Conservation (phyloP, 2,888 invertebrate genomes). For the Troglohyphantes excavatus region DNA sequence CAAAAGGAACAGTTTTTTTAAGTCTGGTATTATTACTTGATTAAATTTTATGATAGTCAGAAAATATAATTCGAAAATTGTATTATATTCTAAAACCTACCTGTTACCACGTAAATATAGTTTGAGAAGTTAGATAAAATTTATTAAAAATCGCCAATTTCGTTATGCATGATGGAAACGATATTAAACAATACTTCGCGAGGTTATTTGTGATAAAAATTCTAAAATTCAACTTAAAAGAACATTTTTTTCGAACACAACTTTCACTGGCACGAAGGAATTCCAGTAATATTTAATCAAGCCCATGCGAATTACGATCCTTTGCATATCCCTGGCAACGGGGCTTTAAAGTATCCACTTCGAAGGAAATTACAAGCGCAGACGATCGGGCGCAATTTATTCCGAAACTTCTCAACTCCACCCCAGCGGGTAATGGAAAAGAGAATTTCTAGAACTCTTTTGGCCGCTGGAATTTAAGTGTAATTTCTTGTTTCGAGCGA, state of each 20-base stretch:
- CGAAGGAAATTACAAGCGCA: slow-evolving; percentile 64
- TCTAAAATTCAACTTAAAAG: slow-evolving; percentile 45
- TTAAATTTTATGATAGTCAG: not conserved
- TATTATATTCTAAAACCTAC: not conserved
- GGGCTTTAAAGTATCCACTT: slow-evolving; percentile 74
- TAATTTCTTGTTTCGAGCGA: slow-evolving; percentile 77
- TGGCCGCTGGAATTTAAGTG: slow-evolving; percentile 76
- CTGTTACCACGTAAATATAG: not conserved
- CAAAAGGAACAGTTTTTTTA: too few species aligned
- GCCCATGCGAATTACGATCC: slow-evolving; percentile 65
- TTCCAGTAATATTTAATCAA: slow-evolving; percentile 74
- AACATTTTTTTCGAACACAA: slow-evolving; percentile 16
- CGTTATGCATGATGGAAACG: not conserved
- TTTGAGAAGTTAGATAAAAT: not conserved
- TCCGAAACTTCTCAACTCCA: slow-evolving; percentile 74
- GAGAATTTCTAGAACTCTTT: slow-evolving; percentile 75
- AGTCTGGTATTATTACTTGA: not conserved
- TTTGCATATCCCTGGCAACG: slow-evolving; percentile 76
- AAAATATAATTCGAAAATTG: not conserved
- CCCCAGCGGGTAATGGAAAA: slow-evolving; percentile 74
- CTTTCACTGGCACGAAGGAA: slow-evolving; percentile 47
- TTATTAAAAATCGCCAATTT: not conserved
- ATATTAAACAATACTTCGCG: not conserved
- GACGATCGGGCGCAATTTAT: slow-evolving; percentile 70
- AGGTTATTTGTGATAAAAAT: slow-evolving; percentile 27